These are phyloP conservation scores for Anabas testudineus DNA, from an alignment of 2,797 vertebrate species.

Conservation along the genomic window DNA sequence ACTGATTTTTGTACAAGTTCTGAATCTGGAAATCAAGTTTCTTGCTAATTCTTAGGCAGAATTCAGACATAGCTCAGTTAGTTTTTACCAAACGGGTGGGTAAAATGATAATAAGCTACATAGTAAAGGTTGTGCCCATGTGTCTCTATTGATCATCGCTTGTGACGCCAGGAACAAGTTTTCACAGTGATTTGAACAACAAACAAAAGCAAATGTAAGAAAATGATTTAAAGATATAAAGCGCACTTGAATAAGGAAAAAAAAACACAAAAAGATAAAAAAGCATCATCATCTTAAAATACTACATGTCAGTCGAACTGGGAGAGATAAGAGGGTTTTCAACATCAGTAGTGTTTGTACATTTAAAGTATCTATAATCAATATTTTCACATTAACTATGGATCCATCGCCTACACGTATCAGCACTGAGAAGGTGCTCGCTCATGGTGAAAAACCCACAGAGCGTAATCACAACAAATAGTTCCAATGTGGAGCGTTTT, in stretches of 20 bases:
- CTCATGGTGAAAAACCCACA: no score
- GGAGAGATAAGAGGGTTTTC: no score
- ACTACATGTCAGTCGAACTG: not conserved
- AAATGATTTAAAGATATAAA: not conserved
- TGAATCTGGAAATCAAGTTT: constrained; percentile 12
- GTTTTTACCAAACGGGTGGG: not conserved
- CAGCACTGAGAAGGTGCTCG: no score
- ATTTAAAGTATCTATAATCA: no score
- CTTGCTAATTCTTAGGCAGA: not conserved
- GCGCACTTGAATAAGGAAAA: not conserved
- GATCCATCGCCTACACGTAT: no score
- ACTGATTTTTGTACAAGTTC: constrained; percentile 6
- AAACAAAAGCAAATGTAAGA: not conserved
- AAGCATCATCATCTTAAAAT: not conserved
- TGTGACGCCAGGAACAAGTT: constrained; percentile 1
- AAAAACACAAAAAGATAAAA: not conserved
- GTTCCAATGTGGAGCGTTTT: not conserved
- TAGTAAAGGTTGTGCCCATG: not conserved
- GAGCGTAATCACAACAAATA: not conserved
- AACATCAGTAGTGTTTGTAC: no score
- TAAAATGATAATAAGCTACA: constrained; percentile 29
- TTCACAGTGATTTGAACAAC: not conserved
- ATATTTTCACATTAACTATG: no score
- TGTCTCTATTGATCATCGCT: constrained; percentile 9
- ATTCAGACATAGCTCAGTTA: constrained; percentile 1